Percentiles rank a stretch among this genome's conserved stretches.
Evolutionary conservation across 2,113 vertebrate genomes (phyloP).

Genomic region (Pollimyrus isidori): DNA sequence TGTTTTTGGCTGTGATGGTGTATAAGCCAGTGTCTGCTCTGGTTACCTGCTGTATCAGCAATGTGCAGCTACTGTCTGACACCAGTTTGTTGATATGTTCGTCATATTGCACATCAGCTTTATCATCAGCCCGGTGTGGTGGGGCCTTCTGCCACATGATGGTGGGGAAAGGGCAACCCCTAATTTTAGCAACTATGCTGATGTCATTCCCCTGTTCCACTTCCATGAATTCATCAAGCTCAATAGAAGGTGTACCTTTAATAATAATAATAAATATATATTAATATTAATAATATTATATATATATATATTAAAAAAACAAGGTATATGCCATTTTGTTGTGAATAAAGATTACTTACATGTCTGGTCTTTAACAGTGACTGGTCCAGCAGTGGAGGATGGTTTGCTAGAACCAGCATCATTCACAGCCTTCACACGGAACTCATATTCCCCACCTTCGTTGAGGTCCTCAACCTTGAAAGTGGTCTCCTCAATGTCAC

Average conservation of each 20-base stretch:
- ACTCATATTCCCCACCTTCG: conserved; percentile 90
- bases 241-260: conserved; percentile 83
- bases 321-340: neutral
- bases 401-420: conserved; percentile 82
- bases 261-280: conserved; percentile 26
- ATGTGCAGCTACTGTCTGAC: conserved; percentile 82
- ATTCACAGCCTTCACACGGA: conserved; percentile 88
- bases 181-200: conserved; percentile 81
- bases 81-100: conserved; percentile 94
- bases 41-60: conserved; percentile 87
- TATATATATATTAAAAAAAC: neutral
- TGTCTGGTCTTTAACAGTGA: conserved; percentile 85
- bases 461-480: conserved; percentile 88
- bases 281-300: neutral
- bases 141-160: conserved; percentile 89
- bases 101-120: conserved; percentile 76
- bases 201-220: conserved; percentile 82
- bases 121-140: conserved; percentile 78
- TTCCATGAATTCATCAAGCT: conserved; percentile 91
- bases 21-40: conserved; percentile 86
- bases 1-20: conserved; percentile 84
- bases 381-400: conserved; percentile 80
- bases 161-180: conserved; percentile 87
- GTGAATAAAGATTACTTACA: conserved; percentile 61
- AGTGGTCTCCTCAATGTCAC: conserved; percentile 83